Conservation (phyloP, 1,140 invertebrate species). For the Stenopsyche tienmushanensis region DNA sequence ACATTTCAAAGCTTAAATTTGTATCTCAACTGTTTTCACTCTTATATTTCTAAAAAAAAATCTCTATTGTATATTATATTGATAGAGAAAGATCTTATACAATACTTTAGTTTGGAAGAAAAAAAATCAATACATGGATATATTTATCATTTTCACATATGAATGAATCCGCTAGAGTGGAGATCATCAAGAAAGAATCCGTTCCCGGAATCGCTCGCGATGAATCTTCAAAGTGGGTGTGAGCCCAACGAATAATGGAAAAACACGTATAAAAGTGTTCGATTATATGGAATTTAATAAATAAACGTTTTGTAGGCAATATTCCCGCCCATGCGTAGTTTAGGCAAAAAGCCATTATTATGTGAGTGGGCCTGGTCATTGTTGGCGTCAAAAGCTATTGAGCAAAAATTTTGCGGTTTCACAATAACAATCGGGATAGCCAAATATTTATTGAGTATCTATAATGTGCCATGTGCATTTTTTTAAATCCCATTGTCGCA, state of each 20-base stretch:
- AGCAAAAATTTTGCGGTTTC: constrained; percentile 27
- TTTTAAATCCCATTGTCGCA: neutral
- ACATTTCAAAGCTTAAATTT: no score
- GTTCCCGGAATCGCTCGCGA: no score
- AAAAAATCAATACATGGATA: no score
- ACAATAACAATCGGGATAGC: constrained; percentile 22
- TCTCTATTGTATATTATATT: no score
- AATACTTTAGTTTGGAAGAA: no score
- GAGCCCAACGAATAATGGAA: constrained; percentile 1
- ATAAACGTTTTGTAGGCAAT: neutral
- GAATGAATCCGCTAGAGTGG: no score
- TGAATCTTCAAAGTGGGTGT: constrained; percentile 2
- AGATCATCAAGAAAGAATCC: no score
- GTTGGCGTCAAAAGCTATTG: constrained; percentile 23
- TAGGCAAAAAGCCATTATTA: constrained; percentile 12
- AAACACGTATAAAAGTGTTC: neutral
- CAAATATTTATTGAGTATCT: constrained; percentile 33
- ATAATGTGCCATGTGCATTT: neutral
- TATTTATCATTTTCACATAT: no score
- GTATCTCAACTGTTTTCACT: no score
- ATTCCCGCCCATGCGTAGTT: constrained; percentile 2
- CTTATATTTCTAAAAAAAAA: no score
- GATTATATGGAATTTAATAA: neutral
- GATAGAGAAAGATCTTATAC: no score
- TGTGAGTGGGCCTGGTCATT: constrained; percentile 21